These are phyloP conservation scores for Agrenia bidenticulata DNA, from an alignment of 2,888 invertebrate genomes.

Conservation along the genomic window DNA sequence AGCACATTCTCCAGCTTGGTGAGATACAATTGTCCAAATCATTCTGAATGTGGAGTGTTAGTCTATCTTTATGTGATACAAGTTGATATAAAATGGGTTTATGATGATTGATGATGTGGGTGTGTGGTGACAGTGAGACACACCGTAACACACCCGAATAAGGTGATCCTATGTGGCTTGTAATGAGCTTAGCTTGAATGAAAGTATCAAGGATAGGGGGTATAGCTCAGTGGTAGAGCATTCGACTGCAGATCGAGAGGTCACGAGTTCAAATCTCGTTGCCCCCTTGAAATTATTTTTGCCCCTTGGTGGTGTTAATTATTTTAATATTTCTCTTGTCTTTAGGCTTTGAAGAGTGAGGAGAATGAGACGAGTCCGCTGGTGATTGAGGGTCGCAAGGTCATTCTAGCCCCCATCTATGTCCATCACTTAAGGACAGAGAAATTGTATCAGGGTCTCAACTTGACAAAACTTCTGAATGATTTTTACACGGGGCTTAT, in stretches of 20 bases:
- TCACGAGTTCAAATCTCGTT: conserved; percentile 52
- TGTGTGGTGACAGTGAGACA: not conserved
- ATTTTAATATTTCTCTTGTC: not conserved
- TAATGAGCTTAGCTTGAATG: no score
- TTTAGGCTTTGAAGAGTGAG: conserved; percentile 2
- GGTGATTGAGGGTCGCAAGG: not conserved
- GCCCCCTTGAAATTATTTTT: conserved; percentile 38
- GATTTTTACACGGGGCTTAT: not conserved
- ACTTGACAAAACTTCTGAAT: conserved; percentile 8
- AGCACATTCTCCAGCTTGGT: conserved; percentile 32
- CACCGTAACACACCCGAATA: no score
- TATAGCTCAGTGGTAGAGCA: conserved; percentile 54
- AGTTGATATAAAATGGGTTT: no score
- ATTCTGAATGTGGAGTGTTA: no score
- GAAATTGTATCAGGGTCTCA: not conserved
- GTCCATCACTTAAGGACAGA: not conserved
- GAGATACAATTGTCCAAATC: conserved; percentile 4
- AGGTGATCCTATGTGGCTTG: no score
- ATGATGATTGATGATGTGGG: not conserved
- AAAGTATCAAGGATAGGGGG: conserved; percentile 28
- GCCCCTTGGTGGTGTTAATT: no score
- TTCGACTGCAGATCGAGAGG: conserved; percentile 53
- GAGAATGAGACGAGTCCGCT: not conserved
- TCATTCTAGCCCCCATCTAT: not conserved
- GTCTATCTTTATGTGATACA: no score